phyloP scores from a whole-genome alignment of 2,113 vertebrate genomes.

The Opisthocomus hoazin region DNA sequence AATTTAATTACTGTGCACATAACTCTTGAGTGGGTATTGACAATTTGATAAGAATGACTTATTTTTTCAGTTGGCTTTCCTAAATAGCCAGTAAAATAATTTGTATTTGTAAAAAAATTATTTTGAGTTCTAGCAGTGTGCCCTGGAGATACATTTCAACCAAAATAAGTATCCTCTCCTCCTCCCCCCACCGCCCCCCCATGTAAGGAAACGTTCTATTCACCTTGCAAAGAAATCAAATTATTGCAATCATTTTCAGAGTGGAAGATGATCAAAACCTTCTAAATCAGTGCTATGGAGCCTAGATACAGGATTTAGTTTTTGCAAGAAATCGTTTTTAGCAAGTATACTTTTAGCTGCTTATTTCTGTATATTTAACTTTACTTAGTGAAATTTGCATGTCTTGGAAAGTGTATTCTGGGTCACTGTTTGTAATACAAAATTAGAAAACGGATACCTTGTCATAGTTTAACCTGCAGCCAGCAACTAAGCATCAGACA shows the following conservation, averaged over 20 bases:
- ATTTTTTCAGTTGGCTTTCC: background rate
- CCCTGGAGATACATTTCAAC: background rate
- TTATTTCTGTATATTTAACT: background rate
- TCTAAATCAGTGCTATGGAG: background rate
- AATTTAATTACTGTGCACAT: background rate
- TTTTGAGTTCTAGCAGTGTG: background rate
- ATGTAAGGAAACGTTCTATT: background rate
- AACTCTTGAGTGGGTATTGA: background rate
- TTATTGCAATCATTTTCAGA: background rate
- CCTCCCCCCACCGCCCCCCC: too few relatives aligned
- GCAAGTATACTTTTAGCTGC: background rate
- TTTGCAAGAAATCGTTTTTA: background rate
- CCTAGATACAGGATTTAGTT: background rate
- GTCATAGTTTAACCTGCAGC: too few relatives aligned
- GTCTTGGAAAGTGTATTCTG: background rate
- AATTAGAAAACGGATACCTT: background rate
- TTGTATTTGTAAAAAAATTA: background rate
- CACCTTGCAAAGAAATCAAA: background rate
- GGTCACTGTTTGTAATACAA: background rate
- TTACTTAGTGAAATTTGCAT: accelerated
- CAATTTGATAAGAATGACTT: background rate
- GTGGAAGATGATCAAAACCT: background rate
- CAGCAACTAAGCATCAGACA: too few relatives aligned
- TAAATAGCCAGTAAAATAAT: background rate
- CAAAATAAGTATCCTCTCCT: background rate